phyloP scores from a whole-genome alignment of 2,113 vertebrate species.

The Reinhardtius hippoglossoides region DNA sequence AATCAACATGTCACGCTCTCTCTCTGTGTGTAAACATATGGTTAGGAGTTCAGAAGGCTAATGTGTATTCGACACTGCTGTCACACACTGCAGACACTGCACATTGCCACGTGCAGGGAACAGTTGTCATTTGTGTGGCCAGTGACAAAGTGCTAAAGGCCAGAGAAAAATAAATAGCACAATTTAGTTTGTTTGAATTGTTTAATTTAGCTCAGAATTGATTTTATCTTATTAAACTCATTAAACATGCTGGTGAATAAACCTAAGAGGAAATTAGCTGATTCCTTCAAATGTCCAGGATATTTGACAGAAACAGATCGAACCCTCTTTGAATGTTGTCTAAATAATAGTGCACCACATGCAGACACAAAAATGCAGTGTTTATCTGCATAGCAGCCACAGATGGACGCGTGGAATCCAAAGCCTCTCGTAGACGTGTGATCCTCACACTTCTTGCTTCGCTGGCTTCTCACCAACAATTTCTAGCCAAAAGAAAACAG shows the following conservation, averaged over 20 bases:
- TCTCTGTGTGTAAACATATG: slow-evolving; percentile 19
- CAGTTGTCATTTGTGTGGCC: not conserved
- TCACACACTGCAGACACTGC: slow-evolving; percentile 10
- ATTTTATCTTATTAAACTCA: too few species aligned
- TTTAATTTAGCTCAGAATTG: not conserved
- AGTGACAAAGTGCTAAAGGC: not conserved
- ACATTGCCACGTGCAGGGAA: not conserved
- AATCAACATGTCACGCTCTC: slow-evolving; percentile 26
- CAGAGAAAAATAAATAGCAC: not conserved
- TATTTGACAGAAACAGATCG: slow-evolving; percentile 12
- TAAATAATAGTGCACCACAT: slow-evolving; percentile 27
- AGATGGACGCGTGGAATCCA: slow-evolving; percentile 26
- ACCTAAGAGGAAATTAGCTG: not conserved
- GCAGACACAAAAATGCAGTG: slow-evolving; percentile 10
- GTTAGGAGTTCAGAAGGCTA: slow-evolving; percentile 44
- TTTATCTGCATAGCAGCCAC: slow-evolving; percentile 28
- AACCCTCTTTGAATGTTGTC: not conserved
- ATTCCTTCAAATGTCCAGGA: not conserved
- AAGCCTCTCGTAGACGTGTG: slow-evolving; percentile 5
- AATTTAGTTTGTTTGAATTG: not conserved
- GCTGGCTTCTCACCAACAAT: slow-evolving; percentile 8
- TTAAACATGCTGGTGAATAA: not conserved
- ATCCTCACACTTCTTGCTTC: slow-evolving; percentile 28
- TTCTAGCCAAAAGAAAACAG: slow-evolving; percentile 13
- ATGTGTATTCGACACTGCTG: slow-evolving; percentile 49